Evolutionary conservation across 2,113 vertebrate species (phyloP).

Genomic region (Microtus ochrogaster): DNA sequence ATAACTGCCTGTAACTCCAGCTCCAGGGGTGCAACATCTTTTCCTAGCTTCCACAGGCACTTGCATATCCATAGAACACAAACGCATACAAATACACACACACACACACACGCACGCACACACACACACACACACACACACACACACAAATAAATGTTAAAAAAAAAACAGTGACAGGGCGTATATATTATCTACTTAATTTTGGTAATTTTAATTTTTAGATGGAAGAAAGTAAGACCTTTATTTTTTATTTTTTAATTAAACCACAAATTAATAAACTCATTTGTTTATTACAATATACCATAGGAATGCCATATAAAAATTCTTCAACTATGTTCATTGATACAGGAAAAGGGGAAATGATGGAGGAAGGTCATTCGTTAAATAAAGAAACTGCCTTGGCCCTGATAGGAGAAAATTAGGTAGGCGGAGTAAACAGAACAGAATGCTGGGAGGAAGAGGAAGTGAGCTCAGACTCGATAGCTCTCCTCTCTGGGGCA

Average conservation of each 20-base stretch:
- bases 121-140: neutral
- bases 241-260: slow-evolving; percentile 22
- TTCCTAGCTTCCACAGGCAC: neutral
- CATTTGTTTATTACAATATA: slow-evolving; percentile 35
- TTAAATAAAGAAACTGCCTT: too few relatives aligned
- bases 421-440: too few relatives aligned
- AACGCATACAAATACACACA: neutral
- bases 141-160: neutral
- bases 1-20: neutral
- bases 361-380: too few relatives aligned
- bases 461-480: too few relatives aligned
- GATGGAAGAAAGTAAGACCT: neutral
- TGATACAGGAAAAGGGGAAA: too few relatives aligned
- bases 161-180: neutral
- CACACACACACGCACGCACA: neutral
- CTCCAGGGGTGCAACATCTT: neutral
- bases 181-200: slow-evolving; percentile 5
- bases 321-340: neutral
- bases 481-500: too few relatives aligned
- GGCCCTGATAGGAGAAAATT: too few relatives aligned
- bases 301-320: neutral
- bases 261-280: slow-evolving; percentile 36
- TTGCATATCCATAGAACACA: neutral
- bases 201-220: slow-evolving; percentile 56
- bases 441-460: too few relatives aligned